Evolutionary conservation across 2,113 vertebrate genomes (phyloP).

Genomic region (Fulmarus glacialis): DNA sequence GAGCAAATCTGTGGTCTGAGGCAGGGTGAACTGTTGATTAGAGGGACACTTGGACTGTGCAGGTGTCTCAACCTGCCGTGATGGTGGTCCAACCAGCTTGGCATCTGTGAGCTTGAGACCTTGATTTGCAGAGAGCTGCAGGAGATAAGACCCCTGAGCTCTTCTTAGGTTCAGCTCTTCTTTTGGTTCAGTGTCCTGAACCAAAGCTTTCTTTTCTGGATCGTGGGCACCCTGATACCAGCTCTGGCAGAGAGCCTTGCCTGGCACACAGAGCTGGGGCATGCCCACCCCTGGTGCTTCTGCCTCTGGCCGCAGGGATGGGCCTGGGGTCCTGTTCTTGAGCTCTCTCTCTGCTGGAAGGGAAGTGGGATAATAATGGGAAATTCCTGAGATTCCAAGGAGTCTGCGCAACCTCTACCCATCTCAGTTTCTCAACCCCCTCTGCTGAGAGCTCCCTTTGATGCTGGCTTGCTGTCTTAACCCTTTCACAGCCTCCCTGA

Average conservation of each 20-base stretch:
- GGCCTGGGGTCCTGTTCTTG: background rate
- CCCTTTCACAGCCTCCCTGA: background rate
- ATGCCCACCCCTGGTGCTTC: background rate
- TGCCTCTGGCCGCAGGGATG: background rate
- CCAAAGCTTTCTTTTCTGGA: background rate
- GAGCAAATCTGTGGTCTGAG: background rate
- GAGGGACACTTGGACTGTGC: background rate
- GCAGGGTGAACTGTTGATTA: accelerated
- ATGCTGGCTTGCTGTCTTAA: slow-evolving; percentile 34
- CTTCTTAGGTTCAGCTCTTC: too few species aligned
- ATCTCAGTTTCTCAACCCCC: slow-evolving; percentile 15
- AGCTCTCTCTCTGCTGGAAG: background rate
- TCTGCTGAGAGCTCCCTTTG: slow-evolving; percentile 25
- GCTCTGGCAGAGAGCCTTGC: background rate
- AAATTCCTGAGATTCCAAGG: slow-evolving; percentile 70
- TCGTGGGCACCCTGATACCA: accelerated
- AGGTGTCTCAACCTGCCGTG: accelerated
- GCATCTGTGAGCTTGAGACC: background rate
- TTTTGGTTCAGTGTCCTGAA: accelerated
- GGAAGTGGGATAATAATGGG: slow-evolving; percentile 64
- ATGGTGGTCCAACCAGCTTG: background rate
- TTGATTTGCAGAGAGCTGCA: background rate
- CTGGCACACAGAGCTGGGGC: background rate
- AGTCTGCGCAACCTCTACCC: slow-evolving; percentile 28
- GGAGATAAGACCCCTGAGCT: background rate